phyloP scores from a whole-genome alignment of 2,113 vertebrate species.

The Mionectes macconnelli region DNA sequence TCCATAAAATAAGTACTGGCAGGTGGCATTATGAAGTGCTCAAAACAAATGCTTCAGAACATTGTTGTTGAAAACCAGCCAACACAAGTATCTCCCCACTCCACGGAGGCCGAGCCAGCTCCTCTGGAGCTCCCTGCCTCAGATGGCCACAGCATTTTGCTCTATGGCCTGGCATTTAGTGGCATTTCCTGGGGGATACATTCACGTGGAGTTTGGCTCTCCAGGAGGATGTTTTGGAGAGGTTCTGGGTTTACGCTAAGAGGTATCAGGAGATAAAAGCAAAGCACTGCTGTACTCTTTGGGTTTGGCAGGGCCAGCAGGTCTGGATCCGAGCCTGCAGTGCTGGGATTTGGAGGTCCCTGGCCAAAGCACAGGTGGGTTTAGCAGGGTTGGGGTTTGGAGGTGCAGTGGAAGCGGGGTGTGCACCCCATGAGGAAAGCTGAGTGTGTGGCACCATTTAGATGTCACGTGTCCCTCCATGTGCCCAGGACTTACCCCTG shows the following conservation, averaged over 20 bases:
- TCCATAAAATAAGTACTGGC: slow-evolving; percentile 13
- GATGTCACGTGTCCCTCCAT: fast-evolving
- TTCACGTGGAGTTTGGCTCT: neutral
- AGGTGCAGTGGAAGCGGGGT: neutral
- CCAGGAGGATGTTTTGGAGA: neutral
- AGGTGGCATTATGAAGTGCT: slow-evolving; percentile 57
- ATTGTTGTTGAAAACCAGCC: slow-evolving; percentile 49
- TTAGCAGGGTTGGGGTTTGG: neutral
- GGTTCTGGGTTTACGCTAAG: neutral
- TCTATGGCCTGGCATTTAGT: neutral
- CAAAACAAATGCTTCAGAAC: slow-evolving; percentile 63
- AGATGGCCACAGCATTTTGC: neutral
- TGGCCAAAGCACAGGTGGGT: neutral
- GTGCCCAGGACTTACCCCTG: slow-evolving; percentile 84
- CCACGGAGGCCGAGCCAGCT: neutral
- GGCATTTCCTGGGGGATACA: neutral
- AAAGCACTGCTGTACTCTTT: fast-evolving
- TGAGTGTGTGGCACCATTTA: fast-evolving
- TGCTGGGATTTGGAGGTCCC: neutral
- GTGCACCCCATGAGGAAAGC: neutral
- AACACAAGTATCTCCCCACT: neutral
- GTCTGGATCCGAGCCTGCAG: neutral
- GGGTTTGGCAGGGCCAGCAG: neutral
- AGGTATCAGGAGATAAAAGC: neutral
- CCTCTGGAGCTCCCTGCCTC: neutral